Evolutionary conservation across 1,140 invertebrate species (phyloP).

Genomic region (Eurosta solidaginis): DNA sequence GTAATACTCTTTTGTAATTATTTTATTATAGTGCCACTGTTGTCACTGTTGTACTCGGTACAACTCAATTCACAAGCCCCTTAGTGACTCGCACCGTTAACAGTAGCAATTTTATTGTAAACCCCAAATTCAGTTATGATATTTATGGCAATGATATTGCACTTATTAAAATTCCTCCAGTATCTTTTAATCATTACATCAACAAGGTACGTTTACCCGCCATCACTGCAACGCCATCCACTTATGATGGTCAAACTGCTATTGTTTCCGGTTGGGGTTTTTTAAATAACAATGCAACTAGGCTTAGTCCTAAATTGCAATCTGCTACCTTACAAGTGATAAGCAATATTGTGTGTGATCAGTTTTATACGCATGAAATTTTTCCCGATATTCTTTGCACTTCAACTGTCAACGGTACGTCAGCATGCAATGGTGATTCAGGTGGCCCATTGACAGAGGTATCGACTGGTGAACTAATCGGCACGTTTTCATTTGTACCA

Average conservation of each 20-base stretch:
- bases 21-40: not conserved
- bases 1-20: not conserved
- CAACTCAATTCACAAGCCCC: not conserved
- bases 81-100: not conserved
- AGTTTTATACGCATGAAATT: too few species aligned
- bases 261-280: slow-evolving; percentile 51
- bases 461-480: slow-evolving; percentile 60
- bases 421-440: slow-evolving; percentile 62
- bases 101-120: not conserved
- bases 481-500: slow-evolving; percentile 64
- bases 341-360: slow-evolving; percentile 35
- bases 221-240: slow-evolving; percentile 42
- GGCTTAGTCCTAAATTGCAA: slow-evolving; percentile 31
- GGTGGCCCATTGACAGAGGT: slow-evolving; percentile 61
- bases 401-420: slow-evolving; percentile 44
- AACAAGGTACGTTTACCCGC: slow-evolving; percentile 35
- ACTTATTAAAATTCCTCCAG: slow-evolving; percentile 44
- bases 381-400: slow-evolving; percentile 47
- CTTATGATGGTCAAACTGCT: slow-evolving; percentile 38
- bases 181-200: slow-evolving; percentile 34
- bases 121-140: not conserved
- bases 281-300: slow-evolving; percentile 35
- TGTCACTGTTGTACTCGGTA: not conserved
- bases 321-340: slow-evolving; percentile 35
- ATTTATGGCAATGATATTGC: slow-evolving; percentile 52